Base-by-base conservation (phyloP, 2,888 invertebrate species). In the Dolichomitus sp. region DNA sequence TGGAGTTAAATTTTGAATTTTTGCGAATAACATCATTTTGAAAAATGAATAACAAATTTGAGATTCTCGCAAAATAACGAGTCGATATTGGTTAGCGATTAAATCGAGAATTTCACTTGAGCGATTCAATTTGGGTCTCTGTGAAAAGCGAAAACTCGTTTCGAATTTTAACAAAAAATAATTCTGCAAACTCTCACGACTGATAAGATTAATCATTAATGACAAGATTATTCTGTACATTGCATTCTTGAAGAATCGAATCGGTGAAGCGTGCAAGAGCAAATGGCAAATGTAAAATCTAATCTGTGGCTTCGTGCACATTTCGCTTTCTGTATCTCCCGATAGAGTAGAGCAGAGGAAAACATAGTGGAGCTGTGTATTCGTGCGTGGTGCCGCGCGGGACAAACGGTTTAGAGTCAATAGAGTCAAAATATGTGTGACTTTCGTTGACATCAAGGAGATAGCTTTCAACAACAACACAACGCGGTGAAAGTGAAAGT, bases 251-350 rank as follows among this genome's bases (percentile, higher is more conserved):
- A 59, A 30, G 59, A 59, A 59, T 33, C 59, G 33, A 37, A 4
- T 33, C 59, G 52, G 40, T 57, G 19, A 59, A 52, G 63, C 63
- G 30, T 57, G 54, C 54, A 37, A 19, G 42, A 33, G n/a, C 11
- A 37, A 70, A 75, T 48, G 42, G 54, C 68, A 42, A 73, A 61
- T 68, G 68, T 33, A 45, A 52, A 77, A 81, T 81, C 72, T 61
- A 77, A 75, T 80, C 75, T 2, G 37, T 5, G 27, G 12, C 12
- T 30, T 57, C 42, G 37, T 27, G 65, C n/a, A 63, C 63, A 61
- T 75, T 80, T 54, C 74, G 70, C 50, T 69, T 23, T 40, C 42
- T 68, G 63, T 59, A 61, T 65, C 48, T 48, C 61, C 63, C 69
- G 65, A 68, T 33, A n/a, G 33, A 59, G 14, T 2, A 14, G 23